A percentile compares a stretch with the other conserved stretches of the same genome.
phyloP scores from a whole-genome alignment of 2,113 vertebrate species.

The Amblyopsis rosae region DNA sequence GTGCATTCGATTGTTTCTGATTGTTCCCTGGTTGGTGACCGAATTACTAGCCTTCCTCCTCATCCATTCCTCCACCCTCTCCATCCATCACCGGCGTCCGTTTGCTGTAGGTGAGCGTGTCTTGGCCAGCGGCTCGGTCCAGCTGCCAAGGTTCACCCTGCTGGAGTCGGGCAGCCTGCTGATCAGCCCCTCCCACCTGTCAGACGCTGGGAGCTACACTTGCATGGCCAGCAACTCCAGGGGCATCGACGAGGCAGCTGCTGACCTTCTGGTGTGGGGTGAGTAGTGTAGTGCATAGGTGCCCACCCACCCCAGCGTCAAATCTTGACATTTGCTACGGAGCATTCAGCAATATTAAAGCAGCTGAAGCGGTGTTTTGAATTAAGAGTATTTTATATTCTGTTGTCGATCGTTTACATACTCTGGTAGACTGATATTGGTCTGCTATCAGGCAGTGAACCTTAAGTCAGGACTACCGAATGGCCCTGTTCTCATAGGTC shows the following conservation, averaged over 20 bases:
- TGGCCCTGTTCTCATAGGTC: too few relatives aligned
- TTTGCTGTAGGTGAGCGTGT: conserved; percentile 85
- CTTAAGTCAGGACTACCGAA: too few relatives aligned
- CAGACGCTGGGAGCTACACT: conserved; percentile 89
- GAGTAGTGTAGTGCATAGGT: conserved; percentile 52
- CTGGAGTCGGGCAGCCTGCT: conserved; percentile 96
- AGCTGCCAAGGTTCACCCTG: conserved; percentile 92
- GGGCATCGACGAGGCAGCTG: conserved; percentile 89
- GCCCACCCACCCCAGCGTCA: too few relatives aligned
- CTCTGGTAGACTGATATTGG: too few relatives aligned
- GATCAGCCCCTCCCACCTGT: conserved; percentile 88
- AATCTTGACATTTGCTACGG: too few relatives aligned
- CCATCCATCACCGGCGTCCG: conserved; percentile 41
- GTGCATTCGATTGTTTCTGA: conserved; percentile 36
- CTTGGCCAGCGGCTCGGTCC: conserved; percentile 94
- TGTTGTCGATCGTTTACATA: too few relatives aligned
- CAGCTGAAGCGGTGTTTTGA: too few relatives aligned
- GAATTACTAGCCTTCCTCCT: background rate
- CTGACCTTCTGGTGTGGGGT: conserved; percentile 94
- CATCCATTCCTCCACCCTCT: conserved; percentile 11
- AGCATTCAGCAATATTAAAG: too few relatives aligned
- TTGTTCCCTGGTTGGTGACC: conserved; percentile 45
- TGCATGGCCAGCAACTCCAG: conserved; percentile 97
- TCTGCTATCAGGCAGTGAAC: too few relatives aligned
- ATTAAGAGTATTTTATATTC: too few relatives aligned